Percentiles rank a stretch among this genome's conserved stretches.
phyloP scores from a whole-genome alignment of 1,140 invertebrate genomes.

The Subanguina moxae region DNA sequence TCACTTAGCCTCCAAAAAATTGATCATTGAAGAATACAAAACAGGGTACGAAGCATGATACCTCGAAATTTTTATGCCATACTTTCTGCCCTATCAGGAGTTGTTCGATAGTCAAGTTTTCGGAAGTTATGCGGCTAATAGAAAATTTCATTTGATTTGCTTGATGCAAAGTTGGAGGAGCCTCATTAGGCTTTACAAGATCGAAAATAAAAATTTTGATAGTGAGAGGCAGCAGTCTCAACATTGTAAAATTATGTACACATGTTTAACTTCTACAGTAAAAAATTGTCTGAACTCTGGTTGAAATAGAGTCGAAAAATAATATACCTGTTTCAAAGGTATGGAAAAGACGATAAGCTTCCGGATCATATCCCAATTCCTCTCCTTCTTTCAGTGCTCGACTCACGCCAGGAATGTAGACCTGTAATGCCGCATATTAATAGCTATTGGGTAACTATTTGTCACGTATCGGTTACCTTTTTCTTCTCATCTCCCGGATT shows the following conservation, averaged over 20 bases:
- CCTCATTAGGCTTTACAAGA: too few species aligned
- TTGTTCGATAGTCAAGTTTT: too few species aligned
- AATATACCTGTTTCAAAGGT: constrained; percentile 44
- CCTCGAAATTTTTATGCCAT: too few species aligned
- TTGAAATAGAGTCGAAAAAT: not conserved
- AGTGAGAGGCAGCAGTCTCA: too few species aligned
- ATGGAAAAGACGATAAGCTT: constrained; percentile 47
- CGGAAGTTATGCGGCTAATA: too few species aligned
- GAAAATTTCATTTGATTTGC: too few species aligned
- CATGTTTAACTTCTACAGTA: not conserved
- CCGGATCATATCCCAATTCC: constrained; percentile 48
- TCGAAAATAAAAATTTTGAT: too few species aligned
- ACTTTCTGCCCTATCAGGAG: too few species aligned
- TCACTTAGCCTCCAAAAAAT: too few species aligned
- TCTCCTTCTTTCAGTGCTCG: constrained; percentile 36
- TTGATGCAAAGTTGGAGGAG: too few species aligned
- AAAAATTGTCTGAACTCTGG: constrained; percentile 6
- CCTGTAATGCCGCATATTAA: constrained; percentile 11
- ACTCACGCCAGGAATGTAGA: constrained; percentile 46
- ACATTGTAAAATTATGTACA: not conserved
- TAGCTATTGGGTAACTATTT: not conserved
- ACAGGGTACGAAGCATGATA: too few species aligned
- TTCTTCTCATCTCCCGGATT: constrained; percentile 1
- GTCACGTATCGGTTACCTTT: constrained; percentile 6
- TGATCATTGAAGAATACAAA: too few species aligned